phyloP scores from a whole-genome alignment of 2,888 invertebrate genomes.

The Acanthoscelides obtectus region DNA sequence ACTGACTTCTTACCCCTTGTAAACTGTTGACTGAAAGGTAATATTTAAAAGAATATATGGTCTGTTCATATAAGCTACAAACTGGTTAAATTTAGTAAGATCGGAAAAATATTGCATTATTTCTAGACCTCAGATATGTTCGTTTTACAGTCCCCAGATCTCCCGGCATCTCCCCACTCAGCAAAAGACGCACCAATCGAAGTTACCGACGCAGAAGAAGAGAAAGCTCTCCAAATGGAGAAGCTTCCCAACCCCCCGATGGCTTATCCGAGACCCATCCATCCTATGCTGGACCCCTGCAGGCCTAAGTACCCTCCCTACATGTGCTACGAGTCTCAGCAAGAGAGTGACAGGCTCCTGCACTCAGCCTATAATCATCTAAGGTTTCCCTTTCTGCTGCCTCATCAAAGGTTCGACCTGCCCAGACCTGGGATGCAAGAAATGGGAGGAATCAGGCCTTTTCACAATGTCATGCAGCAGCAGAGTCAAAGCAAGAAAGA shows the following conservation, averaged over 20 bases:
- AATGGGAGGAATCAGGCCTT: constrained; percentile 62
- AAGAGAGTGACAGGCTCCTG: constrained; percentile 49
- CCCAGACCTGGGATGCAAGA: constrained; percentile 49
- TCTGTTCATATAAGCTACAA: too few relatives aligned
- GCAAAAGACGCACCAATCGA: constrained; percentile 55
- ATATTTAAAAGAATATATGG: too few relatives aligned
- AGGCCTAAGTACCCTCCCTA: constrained; percentile 57
- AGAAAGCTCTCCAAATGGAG: constrained; percentile 26
- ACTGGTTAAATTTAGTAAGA: too few relatives aligned
- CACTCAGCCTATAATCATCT: constrained; percentile 63
- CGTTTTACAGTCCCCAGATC: constrained; percentile 1
- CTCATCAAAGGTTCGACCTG: constrained; percentile 49
- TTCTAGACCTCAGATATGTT: too few relatives aligned
- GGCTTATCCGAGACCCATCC: constrained; percentile 79
- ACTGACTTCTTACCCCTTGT: too few relatives aligned
- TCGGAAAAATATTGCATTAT: too few relatives aligned
- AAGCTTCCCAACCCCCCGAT: constrained; percentile 52
- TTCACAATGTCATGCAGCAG: constrained; percentile 60
- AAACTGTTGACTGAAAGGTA: too few relatives aligned
- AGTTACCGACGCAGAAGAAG: constrained; percentile 54
- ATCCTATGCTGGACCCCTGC: constrained; percentile 75
- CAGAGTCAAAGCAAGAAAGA: constrained; percentile 67
- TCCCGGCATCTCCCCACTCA: constrained; percentile 38
- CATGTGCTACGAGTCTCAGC: constrained; percentile 30
- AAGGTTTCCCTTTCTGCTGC: constrained; percentile 71